phyloP scores from a whole-genome alignment of 2,888 invertebrate species.

The Tenthredo distinguenda region DNA sequence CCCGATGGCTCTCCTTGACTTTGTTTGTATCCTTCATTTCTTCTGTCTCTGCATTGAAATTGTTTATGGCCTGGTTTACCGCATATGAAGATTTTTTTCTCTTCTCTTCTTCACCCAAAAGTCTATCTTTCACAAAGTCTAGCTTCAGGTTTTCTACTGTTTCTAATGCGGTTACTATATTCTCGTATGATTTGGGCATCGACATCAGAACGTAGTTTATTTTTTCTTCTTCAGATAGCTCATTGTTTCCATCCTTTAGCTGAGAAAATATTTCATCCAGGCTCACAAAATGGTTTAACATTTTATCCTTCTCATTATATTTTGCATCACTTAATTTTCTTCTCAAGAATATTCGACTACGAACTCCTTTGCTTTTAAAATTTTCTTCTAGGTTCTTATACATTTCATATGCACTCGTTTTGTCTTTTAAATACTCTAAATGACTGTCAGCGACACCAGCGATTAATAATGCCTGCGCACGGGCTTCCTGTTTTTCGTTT shows the following conservation, averaged over 20 bases:
- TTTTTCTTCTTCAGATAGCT: conserved; percentile 41
- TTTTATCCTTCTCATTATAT: conserved; percentile 43
- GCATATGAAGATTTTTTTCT: conserved; percentile 51
- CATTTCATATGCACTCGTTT: conserved; percentile 46
- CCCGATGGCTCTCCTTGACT: neutral
- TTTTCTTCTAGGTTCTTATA: conserved; percentile 53
- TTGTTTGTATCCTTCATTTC: neutral
- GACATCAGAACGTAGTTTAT: conserved; percentile 37
- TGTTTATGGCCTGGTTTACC: conserved; percentile 54
- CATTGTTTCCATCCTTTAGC: conserved; percentile 49
- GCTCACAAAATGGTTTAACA: conserved; percentile 37
- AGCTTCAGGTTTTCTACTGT: conserved; percentile 51
- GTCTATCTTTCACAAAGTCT: conserved; percentile 54
- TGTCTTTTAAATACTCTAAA: conserved; percentile 43
- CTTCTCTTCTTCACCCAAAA: conserved; percentile 54
- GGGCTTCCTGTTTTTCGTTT: conserved; percentile 32
- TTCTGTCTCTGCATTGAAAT: conserved; percentile 51
- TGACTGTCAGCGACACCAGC: conserved; percentile 47
- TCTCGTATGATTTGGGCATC: conserved; percentile 45
- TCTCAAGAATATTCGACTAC: conserved; percentile 8
- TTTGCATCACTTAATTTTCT: conserved; percentile 23
- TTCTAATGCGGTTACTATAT: conserved; percentile 51
- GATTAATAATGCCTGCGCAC: conserved; percentile 51
- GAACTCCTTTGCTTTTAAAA: conserved; percentile 48
- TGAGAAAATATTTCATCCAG: conserved; percentile 54